Evolutionary conservation across 2,888 invertebrate genomes (phyloP).

Genomic region (Dolomedes plantarius): DNA sequence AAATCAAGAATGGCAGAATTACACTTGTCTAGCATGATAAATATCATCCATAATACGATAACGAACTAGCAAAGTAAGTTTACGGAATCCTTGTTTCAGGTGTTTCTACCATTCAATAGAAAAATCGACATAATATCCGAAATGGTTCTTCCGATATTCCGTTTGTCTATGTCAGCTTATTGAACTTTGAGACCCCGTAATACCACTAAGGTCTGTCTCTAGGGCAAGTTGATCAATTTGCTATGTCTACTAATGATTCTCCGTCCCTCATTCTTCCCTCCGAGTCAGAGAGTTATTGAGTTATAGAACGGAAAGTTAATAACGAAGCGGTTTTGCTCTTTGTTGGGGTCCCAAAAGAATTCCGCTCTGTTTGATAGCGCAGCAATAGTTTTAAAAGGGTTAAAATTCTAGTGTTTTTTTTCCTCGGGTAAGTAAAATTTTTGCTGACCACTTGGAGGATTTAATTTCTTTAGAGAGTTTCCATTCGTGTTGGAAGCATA

Average conservation of each 20-base stretch:
- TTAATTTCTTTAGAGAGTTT: neutral
- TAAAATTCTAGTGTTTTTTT: neutral
- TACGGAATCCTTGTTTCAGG: neutral
- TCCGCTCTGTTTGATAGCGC: neutral
- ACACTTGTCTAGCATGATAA: neutral
- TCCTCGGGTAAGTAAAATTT: neutral
- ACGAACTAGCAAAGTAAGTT: neutral
- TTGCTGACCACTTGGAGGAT: neutral
- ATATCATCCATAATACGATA: too few relatives aligned
- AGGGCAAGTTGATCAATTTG: conserved; percentile 2
- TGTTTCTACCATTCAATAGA: neutral
- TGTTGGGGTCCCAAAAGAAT: conserved; percentile 14
- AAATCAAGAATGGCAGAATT: neutral
- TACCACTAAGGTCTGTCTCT: neutral
- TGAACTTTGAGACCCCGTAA: conserved; percentile 15
- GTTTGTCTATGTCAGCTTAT: conserved; percentile 11
- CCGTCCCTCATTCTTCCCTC: neutral
- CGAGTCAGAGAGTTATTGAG: conserved; percentile 56
- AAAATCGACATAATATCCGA: neutral
- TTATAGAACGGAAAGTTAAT: conserved; percentile 67
- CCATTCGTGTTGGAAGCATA: too few relatives aligned
- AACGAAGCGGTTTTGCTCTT: conserved; percentile 55
- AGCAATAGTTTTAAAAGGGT: neutral
- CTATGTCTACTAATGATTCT: conserved; percentile 8
- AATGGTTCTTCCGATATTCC: conserved; percentile 11